These are phyloP conservation scores for Nothobranchius kuhntae DNA, from an alignment of 2,113 vertebrate genomes.

Conservation along the genomic window DNA sequence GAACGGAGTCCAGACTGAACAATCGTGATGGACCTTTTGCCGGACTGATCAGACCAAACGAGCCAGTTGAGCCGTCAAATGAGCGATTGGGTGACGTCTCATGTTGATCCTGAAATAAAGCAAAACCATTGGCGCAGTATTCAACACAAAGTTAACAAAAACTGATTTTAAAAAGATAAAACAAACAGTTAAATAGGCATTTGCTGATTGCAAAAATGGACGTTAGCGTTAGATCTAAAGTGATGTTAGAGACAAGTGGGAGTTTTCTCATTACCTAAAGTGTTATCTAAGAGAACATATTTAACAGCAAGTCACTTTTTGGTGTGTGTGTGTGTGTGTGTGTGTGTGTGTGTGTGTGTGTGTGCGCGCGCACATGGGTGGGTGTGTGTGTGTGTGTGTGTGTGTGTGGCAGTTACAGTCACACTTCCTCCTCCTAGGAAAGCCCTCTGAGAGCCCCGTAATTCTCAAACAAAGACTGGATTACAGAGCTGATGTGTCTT, in stretches of 20 bases:
- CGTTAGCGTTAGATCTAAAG: too few relatives aligned
- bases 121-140: neutral
- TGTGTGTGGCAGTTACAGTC: constrained; percentile 30
- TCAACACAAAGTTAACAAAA: neutral
- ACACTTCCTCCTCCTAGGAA: neutral
- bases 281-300: neutral
- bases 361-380: constrained; percentile 23
- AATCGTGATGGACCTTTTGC: constrained; percentile 40
- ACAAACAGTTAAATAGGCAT: too few relatives aligned
- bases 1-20: constrained; percentile 35
- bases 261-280: too few relatives aligned
- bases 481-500: constrained; percentile 25
- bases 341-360: constrained; percentile 12
- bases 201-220: too few relatives aligned
- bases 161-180: too few relatives aligned
- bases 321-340: constrained; percentile 20
- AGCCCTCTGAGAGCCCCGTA: constrained; percentile 24
- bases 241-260: too few relatives aligned
- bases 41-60: constrained; percentile 45
- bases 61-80: constrained; percentile 70
- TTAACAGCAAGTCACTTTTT: constrained; percentile 9
- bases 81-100: constrained; percentile 71
- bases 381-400: constrained; percentile 18
- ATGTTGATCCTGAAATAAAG: constrained; percentile 62
- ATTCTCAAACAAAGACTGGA: constrained; percentile 39